Conservation (phyloP, 2,888 invertebrate species). For the Timandra comae region DNA sequence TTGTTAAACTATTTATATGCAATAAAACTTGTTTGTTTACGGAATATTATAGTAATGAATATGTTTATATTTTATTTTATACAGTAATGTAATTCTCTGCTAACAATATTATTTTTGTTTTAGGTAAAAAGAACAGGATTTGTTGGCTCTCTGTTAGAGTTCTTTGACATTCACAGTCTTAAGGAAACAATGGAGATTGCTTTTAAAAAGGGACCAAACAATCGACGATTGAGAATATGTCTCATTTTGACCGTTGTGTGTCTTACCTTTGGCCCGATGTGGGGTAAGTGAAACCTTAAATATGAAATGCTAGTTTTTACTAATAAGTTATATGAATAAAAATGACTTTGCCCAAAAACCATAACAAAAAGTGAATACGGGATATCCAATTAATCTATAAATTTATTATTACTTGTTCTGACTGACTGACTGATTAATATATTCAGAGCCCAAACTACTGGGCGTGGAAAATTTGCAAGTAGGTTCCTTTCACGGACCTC, state of each 20-base stretch:
- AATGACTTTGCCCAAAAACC: too few species aligned
- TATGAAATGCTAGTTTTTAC: constrained; percentile 1
- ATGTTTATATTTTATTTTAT: not conserved
- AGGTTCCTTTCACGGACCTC: too few species aligned
- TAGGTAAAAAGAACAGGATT: constrained; percentile 48
- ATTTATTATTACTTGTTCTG: too few species aligned
- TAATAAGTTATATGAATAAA: too few species aligned
- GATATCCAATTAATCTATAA: too few species aligned
- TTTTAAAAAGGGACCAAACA: constrained; percentile 64
- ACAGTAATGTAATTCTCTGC: not conserved
- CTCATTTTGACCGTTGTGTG: constrained; percentile 55
- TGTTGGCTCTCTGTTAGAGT: constrained; percentile 46
- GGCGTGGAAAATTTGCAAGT: too few species aligned
- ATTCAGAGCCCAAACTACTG: too few species aligned
- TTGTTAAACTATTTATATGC: too few species aligned
- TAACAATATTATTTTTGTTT: constrained; percentile 17
- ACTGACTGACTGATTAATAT: too few species aligned
- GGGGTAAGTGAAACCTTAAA: constrained; percentile 44
- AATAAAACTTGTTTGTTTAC: constrained; percentile 4
- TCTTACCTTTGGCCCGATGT: constrained; percentile 57
- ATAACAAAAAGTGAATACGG: too few species aligned
- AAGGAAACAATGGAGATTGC: constrained; percentile 68
- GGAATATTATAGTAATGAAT: constrained; percentile 1
- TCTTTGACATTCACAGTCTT: constrained; percentile 70
- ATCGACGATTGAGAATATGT: constrained; percentile 55